Evolutionary conservation across 2,888 invertebrate genomes (phyloP).

Genomic region (Sinhomidia bicolor): DNA sequence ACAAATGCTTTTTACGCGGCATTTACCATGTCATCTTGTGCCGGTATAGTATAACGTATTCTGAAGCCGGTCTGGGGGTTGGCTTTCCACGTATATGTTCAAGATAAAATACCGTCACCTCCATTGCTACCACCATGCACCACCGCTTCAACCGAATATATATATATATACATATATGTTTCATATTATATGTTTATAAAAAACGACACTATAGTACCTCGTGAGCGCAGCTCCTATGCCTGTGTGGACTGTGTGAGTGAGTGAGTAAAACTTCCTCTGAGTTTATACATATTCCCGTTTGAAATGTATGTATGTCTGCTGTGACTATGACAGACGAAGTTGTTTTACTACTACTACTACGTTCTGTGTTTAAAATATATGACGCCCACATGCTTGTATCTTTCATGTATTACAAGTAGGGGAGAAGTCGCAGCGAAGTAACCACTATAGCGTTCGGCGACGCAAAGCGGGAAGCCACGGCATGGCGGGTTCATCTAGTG

Average conservation of each 20-base stretch:
- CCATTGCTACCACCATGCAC: too few species aligned
- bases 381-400: conserved; percentile 50
- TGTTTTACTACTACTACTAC: too few species aligned
- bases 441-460: conserved; percentile 62
- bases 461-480: conserved; percentile 72
- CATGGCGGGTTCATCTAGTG: conserved; percentile 76
- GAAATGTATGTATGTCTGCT: conserved; percentile 39
- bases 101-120: conserved; percentile 7
- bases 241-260: too few species aligned
- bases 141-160: too few species aligned
- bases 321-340: neutral
- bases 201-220: too few species aligned
- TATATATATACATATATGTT: too few species aligned
- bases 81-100: conserved; percentile 16
- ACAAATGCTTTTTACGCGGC: conserved; percentile 59
- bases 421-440: conserved; percentile 38
- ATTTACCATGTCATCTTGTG: conserved; percentile 63
- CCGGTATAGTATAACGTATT: conserved; percentile 61
- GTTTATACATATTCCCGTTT: neutral
- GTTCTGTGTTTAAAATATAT: neutral
- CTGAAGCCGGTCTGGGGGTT: conserved; percentile 57
- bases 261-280: neutral
- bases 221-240: neutral
- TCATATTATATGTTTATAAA: too few species aligned
- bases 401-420: neutral